Percentiles rank a stretch among this genome's conserved stretches.
These are phyloP conservation scores for Arctopsyche grandis DNA, from an alignment of 1,140 invertebrate species.

Conservation along the genomic window DNA sequence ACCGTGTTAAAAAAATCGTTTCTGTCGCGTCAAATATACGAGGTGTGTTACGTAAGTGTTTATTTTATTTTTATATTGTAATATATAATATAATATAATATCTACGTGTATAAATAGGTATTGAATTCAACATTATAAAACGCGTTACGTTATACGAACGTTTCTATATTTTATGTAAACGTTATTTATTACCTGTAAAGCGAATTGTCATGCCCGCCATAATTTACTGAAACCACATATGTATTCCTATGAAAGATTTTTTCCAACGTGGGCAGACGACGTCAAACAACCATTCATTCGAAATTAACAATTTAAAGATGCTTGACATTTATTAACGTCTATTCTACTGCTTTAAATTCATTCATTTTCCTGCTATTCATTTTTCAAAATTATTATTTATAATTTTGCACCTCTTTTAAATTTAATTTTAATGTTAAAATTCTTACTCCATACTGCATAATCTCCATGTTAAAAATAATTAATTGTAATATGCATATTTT, in stretches of 20 bases:
- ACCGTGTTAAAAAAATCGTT: constrained; percentile 7
- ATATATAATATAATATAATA: background rate
- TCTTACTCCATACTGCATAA: no score
- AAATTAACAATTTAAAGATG: constrained; percentile 33
- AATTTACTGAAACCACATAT: constrained; percentile 7
- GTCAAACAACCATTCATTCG: constrained; percentile 26
- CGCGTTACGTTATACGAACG: constrained; percentile 1
- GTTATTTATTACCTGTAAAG: constrained; percentile 31
- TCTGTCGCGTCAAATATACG: constrained; percentile 13
- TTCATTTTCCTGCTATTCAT: constrained; percentile 1
- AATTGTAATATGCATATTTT: no score
- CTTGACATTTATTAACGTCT: constrained; percentile 24
- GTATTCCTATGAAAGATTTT: constrained; percentile 25
- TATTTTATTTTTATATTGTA: constrained; percentile 4
- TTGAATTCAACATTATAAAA: constrained; percentile 15
- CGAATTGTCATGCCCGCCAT: constrained; percentile 25
- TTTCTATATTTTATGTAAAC: constrained; percentile 10
- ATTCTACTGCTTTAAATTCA: constrained; percentile 13
- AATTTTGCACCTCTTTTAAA: no score
- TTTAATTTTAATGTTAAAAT: no score
- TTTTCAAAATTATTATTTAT: background rate
- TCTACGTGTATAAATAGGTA: no score
- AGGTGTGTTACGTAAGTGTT: constrained; percentile 5
- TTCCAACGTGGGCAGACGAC: constrained; percentile 21
- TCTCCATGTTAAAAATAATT: no score